Evolutionary conservation across 2,113 vertebrate genomes (phyloP), one percentile per base, ranked within the genome.

Genomic region (Gopherus evgoodei): DNA sequence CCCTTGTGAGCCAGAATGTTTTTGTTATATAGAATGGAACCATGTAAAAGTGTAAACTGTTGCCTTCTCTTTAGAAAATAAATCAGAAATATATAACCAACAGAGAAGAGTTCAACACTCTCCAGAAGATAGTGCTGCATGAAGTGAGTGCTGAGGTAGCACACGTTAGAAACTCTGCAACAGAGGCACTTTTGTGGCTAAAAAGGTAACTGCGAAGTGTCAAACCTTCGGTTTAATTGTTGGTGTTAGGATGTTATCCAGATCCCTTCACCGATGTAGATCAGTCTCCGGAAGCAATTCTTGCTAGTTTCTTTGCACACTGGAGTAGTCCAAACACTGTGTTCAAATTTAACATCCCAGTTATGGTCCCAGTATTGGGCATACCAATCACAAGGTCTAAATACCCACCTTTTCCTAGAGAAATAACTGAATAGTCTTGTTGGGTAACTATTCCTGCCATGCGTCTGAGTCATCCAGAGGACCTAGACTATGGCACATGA

Each of bases 171-270:
- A 99, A 99, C 96, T 99, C 99, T 1, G 99, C 99, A 53, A 99
- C 99, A 0, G 99, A 99, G 96, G 99, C 99, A 44, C 98, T 99
- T 87, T 97, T 99, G 91, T 99, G 99, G 99, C 99, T 99, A 69
- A 98, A 99, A 96, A 98, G 98, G 98, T 99, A 97, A 96, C 2
- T 5, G 21, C 14, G 38, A 97, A 95, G 2, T 5, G 27, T 11
- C 49, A 90, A 0, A 0, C 79, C 4, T 53, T 75, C 80, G 1
- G 49, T 47, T 81, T 49, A 1, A 1, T 42, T 49, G 0, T 38
- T 17, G 79, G 1, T 29, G 2, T 75, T 69, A 6, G 29, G 72
- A 3, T 84, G 69, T 25, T 52, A 0, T 5, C 25, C 38, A 31
- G 14, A 25, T 13, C 19, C 11, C 83, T 90, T 84, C 42, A 65